phyloP scores from a whole-genome alignment of 2,113 vertebrate species.

The Calyptommatus sinebrachiatus region DNA sequence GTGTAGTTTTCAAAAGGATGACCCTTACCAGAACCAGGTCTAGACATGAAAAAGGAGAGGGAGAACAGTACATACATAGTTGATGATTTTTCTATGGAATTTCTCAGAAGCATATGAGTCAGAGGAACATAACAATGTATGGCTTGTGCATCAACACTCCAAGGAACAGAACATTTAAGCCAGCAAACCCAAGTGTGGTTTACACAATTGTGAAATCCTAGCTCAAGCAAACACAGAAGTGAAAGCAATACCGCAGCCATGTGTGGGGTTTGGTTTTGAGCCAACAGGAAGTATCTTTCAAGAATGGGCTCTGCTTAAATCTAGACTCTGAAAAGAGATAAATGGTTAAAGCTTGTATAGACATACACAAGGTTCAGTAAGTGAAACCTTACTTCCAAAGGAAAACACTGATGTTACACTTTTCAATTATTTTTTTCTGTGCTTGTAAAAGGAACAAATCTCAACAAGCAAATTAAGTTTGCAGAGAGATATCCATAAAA shows the following conservation, averaged over 20 bases:
- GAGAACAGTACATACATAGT: background rate
- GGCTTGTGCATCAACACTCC: background rate
- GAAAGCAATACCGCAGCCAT: background rate
- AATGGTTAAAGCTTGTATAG: too few species aligned
- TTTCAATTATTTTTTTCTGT: background rate
- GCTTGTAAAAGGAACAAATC: background rate
- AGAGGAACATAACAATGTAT: background rate
- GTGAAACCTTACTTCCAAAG: background rate
- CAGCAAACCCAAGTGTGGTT: background rate
- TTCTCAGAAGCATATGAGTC: background rate
- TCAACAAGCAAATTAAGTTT: background rate
- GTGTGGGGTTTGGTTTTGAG: background rate
- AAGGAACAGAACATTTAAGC: background rate
- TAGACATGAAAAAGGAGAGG: background rate
- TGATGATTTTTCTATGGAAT: background rate
- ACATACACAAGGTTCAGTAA: background rate
- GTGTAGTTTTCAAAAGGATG: background rate
- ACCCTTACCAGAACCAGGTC: too few species aligned
- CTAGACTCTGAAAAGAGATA: background rate
- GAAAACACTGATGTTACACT: background rate
- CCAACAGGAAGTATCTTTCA: background rate
- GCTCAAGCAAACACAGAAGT: background rate
- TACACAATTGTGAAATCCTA: background rate
- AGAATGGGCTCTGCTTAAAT: too few species aligned
- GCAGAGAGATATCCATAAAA: too few species aligned